A percentile compares a stretch with the other conserved stretches of the same genome.
phyloP scores from a whole-genome alignment of 2,888 invertebrate genomes.

The Amiota communis region DNA sequence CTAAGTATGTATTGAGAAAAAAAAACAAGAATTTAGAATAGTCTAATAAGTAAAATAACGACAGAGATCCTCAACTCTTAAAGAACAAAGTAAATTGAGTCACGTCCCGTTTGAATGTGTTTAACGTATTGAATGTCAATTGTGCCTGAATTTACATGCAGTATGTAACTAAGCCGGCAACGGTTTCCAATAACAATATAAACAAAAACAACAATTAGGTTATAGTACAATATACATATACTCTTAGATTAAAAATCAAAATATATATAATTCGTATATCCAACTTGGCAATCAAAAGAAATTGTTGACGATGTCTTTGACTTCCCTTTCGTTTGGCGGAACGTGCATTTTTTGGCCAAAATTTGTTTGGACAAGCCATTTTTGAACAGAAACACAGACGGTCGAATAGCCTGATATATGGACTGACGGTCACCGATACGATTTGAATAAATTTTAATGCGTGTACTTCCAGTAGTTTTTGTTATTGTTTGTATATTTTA shows the following conservation, averaged over 20 bases:
- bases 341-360: slow-evolving; percentile 6
- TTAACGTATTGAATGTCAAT: slow-evolving; percentile 19
- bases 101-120: slow-evolving; percentile 43
- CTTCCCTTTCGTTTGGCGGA: slow-evolving; percentile 69
- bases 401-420: slow-evolving; percentile 24
- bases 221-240: background rate
- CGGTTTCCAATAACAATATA: background rate
- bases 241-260: no score
- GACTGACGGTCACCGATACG: slow-evolving; percentile 40
- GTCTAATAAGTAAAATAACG: background rate
- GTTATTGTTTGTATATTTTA: slow-evolving; percentile 54
- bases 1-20: background rate
- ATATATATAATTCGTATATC: background rate
- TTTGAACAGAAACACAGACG: background rate
- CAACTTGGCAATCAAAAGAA: slow-evolving; percentile 5
- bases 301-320: slow-evolving; percentile 28
- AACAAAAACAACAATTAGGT: slow-evolving; percentile 23
- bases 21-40: slow-evolving; percentile 55
- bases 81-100: slow-evolving; percentile 47
- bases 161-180: slow-evolving; percentile 11
- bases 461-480: slow-evolving; percentile 16
- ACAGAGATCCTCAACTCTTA: background rate
- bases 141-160: background rate
- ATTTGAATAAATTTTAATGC: slow-evolving; percentile 62
- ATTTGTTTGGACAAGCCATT: no score